Percentiles rank a stretch among this genome's conserved stretches.
phyloP scores from a whole-genome alignment of 1,140 invertebrate species.

The Homarus americanus region DNA sequence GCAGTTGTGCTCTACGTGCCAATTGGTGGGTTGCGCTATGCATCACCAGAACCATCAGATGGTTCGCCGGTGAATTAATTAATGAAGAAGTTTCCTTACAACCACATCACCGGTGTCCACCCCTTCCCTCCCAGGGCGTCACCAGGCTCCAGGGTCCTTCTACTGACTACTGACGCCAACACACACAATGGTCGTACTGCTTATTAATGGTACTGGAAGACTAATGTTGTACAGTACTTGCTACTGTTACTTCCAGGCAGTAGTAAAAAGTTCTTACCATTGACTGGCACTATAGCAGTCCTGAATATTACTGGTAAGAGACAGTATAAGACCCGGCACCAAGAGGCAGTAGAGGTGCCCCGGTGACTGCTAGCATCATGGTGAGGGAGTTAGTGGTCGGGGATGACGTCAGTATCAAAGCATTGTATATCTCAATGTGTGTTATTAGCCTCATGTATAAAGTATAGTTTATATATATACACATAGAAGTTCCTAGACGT shows the following conservation, averaged over 20 bases:
- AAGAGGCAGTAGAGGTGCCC: background rate
- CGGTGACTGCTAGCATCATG: too few relatives aligned
- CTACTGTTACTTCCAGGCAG: background rate
- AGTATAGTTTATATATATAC: conserved; percentile 23
- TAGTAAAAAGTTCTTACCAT: background rate
- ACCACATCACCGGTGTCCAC: background rate
- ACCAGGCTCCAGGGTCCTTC: background rate
- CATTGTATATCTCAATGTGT: background rate
- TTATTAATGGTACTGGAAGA: too few relatives aligned
- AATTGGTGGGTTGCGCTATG: background rate
- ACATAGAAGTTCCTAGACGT: conserved; percentile 58
- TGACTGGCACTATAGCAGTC: too few relatives aligned
- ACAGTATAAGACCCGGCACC: too few relatives aligned
- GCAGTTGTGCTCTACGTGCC: conserved; percentile 28
- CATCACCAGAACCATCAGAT: background rate
- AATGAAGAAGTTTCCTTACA: background rate
- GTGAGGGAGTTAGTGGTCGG: background rate
- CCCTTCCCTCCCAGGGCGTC: background rate
- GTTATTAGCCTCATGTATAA: conserved; percentile 32
- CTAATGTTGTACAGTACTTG: too few relatives aligned
- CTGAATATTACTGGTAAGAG: too few relatives aligned
- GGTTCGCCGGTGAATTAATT: background rate
- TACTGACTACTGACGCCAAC: background rate
- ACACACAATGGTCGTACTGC: too few relatives aligned
- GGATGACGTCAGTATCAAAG: conserved; percentile 25